A percentile compares a stretch with the other conserved stretches of the same genome.
phyloP scores from a whole-genome alignment of 2,888 invertebrate species.

The Pheosia gnoma region DNA sequence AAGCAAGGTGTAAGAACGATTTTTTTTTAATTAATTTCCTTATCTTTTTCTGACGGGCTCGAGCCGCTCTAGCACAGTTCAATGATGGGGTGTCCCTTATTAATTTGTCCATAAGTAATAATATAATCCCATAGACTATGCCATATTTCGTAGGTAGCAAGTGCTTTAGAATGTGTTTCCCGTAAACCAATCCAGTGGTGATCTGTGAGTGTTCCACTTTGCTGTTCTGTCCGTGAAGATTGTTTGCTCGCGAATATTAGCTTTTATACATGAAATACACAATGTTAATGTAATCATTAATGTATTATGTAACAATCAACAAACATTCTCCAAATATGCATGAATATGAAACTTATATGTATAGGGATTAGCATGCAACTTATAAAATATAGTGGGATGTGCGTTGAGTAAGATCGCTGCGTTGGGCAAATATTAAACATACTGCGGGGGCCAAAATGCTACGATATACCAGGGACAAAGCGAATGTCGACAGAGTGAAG shows the following conservation, averaged over 20 bases:
- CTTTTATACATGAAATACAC: constrained; percentile 28
- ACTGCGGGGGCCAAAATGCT: constrained; percentile 77
- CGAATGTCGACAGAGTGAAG: constrained; percentile 69
- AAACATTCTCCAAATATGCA: constrained; percentile 43
- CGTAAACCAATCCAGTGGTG: constrained; percentile 40
- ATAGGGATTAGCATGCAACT: constrained; percentile 75
- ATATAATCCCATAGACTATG: background rate
- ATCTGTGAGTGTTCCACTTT: constrained; percentile 48
- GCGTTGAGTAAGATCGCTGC: constrained; percentile 73
- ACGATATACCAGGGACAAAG: constrained; percentile 75
- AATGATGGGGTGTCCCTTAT: too few relatives aligned
- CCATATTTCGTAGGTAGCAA: constrained; percentile 6
- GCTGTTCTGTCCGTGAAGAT: constrained; percentile 59
- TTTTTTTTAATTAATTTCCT: too few relatives aligned
- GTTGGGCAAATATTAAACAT: constrained; percentile 64
- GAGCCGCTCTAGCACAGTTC: too few relatives aligned
- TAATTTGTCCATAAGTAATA: too few relatives aligned
- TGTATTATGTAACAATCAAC: constrained; percentile 37
- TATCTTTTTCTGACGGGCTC: too few relatives aligned
- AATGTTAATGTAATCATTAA: constrained; percentile 40
- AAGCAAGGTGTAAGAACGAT: too few relatives aligned
- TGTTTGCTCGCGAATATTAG: constrained; percentile 49
- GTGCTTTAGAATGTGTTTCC: constrained; percentile 33
- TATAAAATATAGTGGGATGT: constrained; percentile 59
- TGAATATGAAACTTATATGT: constrained; percentile 59